Conservation (phyloP, 2,888 invertebrate genomes). For the Abscondita cerata region DNA sequence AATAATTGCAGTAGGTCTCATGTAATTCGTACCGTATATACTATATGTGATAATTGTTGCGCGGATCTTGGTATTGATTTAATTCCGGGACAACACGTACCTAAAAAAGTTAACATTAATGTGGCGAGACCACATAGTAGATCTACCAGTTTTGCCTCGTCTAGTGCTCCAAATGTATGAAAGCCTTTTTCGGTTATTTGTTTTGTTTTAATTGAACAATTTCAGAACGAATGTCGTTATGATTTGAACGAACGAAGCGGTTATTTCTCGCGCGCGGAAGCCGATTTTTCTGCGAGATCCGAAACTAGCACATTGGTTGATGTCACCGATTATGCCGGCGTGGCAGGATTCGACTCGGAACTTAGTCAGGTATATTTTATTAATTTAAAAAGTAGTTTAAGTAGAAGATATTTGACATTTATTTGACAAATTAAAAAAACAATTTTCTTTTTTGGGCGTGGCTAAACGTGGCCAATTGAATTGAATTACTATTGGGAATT, state of each 20-base stretch:
- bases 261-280: constrained; percentile 1
- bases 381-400: too few species aligned
- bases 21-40: constrained; percentile 57
- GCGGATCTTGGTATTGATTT: constrained; percentile 53
- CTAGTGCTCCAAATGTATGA: neutral
- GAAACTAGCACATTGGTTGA: constrained; percentile 17
- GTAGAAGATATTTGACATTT: too few species aligned
- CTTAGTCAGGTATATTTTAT: constrained; percentile 11
- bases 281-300: constrained; percentile 12
- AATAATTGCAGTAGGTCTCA: constrained; percentile 57
- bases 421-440: too few species aligned
- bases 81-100: constrained; percentile 57
- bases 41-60: constrained; percentile 59
- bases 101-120: constrained; percentile 39
- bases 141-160: neutral
- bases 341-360: constrained; percentile 19
- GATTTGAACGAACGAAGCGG: neutral
- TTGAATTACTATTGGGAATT: too few species aligned
- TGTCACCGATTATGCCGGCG: constrained; percentile 1
- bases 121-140: neutral
- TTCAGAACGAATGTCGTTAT: too few species aligned
- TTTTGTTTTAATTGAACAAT: too few species aligned
- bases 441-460: too few species aligned
- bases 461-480: too few species aligned
- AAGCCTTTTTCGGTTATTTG: too few species aligned